These are phyloP conservation scores for Psilopsiagon aymara DNA, from an alignment of 2,113 vertebrate genomes.

Conservation along the genomic window DNA sequence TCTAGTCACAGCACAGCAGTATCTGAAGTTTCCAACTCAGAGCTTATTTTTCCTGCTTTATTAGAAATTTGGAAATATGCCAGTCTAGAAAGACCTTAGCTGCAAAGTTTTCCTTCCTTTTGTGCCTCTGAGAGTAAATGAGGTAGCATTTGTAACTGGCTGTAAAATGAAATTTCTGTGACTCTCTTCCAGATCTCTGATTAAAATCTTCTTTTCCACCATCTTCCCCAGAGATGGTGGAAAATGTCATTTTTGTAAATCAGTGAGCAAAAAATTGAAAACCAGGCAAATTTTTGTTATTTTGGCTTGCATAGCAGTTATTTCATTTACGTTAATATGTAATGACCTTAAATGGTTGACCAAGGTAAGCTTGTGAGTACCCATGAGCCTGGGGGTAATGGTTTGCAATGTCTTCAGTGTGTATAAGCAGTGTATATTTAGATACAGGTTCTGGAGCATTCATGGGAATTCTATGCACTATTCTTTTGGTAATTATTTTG, in stretches of 20 bases:
- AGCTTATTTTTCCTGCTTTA: not conserved
- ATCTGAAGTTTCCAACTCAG: not conserved
- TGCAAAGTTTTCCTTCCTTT: not conserved
- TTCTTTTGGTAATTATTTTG: not conserved
- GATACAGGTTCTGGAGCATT: not conserved
- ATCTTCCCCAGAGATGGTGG: not conserved
- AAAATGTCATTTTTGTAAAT: not conserved
- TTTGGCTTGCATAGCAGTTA: not conserved
- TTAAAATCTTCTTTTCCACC: not conserved
- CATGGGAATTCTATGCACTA: not conserved
- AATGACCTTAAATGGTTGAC: not conserved
- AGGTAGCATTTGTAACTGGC: not conserved
- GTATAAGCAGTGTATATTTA: not conserved
- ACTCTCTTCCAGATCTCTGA: not conserved
- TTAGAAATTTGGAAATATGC: not conserved
- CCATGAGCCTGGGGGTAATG: fast-evolving
- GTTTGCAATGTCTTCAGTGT: not conserved
- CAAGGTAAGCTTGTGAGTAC: not conserved
- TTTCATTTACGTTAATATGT: not conserved
- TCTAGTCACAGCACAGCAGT: not conserved
- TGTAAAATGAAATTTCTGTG: not conserved
- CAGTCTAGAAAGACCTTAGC: not conserved
- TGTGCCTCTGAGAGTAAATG: not conserved
- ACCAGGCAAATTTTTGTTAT: not conserved
- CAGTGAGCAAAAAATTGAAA: not conserved